Base-by-base conservation (phyloP, 2,888 invertebrate genomes). In the Scaptomyza tumidula region DNA sequence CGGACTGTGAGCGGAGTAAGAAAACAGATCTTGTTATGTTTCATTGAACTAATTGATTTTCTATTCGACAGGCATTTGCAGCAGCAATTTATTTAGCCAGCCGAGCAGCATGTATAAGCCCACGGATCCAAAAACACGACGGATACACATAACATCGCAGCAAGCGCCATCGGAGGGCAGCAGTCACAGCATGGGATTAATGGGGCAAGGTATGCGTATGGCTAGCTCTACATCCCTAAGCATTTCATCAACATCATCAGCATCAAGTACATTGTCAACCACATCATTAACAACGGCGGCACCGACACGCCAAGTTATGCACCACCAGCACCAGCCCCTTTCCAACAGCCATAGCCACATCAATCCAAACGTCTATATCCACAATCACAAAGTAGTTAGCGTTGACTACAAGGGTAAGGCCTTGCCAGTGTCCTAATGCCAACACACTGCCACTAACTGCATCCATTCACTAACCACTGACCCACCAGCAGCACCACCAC, bases 1-100 rank as follows among this genome's bases (percentile, higher is more conserved):
- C 92, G 24, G 92, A 92, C 55, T 91, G 90, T 61, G 92, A 92
- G 66, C 86, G 90, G 65, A 91, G 92, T 91, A 70, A 83, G 86
- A 13, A 13, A n/a, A 11, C 43, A 27, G 0, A 10, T 6, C 10
- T 4, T 45, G 1, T 9, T 9, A 14, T 39, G 39, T 0, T 1
- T 3, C 6, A 24, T 10, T 46, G 5, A 35, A 5, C 16, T 5
- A 13, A 71, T 58, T 35, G 10, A 2, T 10, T 11, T 0, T 29
- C 9, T 9, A 11, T 0, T 4, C 33, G 35, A 29, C 29, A 86
- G 86, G 68, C 73, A 75, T 81, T 59, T 78, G 86, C 62, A 68
- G 54, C 64, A 86, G 66, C 64, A 79, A 84, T 41, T 27, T 85
- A 6, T 83, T 88, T 16, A 83, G 78, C 50, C 86, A 88, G 67